Conservation (phyloP, 2,797 vertebrate genomes). For the Meda fulgida region DNA sequence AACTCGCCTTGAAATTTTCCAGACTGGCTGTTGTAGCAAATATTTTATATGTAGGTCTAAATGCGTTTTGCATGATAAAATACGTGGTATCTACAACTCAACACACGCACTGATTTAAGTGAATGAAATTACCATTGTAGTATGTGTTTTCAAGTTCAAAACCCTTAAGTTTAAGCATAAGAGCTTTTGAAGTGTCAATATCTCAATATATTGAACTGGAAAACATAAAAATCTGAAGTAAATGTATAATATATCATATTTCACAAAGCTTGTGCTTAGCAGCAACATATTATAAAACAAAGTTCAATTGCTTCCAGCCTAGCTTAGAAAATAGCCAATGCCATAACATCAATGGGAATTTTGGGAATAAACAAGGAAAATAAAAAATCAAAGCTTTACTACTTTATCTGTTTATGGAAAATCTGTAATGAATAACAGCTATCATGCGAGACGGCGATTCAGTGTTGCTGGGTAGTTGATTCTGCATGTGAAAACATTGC, state of each 20-base stretch:
- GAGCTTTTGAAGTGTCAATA: background rate
- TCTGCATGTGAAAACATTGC: slow-evolving; percentile 34
- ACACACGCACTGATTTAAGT: background rate
- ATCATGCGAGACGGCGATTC: background rate
- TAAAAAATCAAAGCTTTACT: background rate
- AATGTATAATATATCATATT: slow-evolving; percentile 3
- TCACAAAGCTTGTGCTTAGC: slow-evolving; percentile 5
- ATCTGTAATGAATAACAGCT: background rate
- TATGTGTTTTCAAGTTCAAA: background rate
- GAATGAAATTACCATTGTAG: background rate
- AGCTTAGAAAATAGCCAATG: slow-evolving; percentile 2
- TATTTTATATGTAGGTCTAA: background rate
- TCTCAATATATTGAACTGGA: slow-evolving; percentile 1
- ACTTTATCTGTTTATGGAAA: slow-evolving; percentile 23
- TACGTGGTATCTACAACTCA: background rate
- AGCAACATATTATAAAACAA: background rate
- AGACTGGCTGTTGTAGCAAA: slow-evolving; percentile 1
- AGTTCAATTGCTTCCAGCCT: slow-evolving; percentile 18
- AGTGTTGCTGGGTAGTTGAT: slow-evolving; percentile 29
- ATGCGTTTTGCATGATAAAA: slow-evolving; percentile 4
- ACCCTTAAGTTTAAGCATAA: background rate
- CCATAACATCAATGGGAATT: background rate
- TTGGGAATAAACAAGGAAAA: background rate
- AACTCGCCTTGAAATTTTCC: slow-evolving; percentile 31
- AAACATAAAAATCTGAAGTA: background rate